Evolutionary conservation across 1,140 invertebrate genomes (phyloP), one percentile per base, ranked within the genome.

Genomic region (Maniola jurtina): DNA sequence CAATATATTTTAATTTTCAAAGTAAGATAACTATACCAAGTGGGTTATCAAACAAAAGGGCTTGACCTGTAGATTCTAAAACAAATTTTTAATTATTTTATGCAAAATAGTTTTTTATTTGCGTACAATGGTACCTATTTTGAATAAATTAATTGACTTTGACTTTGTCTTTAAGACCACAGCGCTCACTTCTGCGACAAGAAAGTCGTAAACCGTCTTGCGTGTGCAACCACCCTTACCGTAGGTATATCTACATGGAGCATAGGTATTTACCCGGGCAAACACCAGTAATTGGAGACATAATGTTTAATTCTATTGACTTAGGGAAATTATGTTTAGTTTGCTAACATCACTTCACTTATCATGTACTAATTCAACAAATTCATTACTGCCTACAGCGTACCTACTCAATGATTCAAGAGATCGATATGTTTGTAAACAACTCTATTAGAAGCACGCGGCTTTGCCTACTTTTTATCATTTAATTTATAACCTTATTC

Each of bases 301-400:
- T 73, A 73, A 57, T 70, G 68, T 63, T 73, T 70, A 70, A 73
- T 70, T 73, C 71, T 73, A 64, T 73, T 70, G 68, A 65, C 68
- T 45, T 58, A 66, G 45, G 71, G 66, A 70, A 73, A 73, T 73
- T 73, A 69, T 55, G 50, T 42, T 33, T 63, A 42, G 16, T 42
- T 14, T 54, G 33, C 42, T 61, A 47, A 61, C 48, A 61, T 38
- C 38, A 34, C 56, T 58, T 55, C 52, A 62, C 60, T 52, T 50
- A 55, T 36, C 52, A 55, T 63, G 52, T 63, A 56, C 38, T 42
- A 42, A 55, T 42, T 63, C 61, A 63, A 63, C 61, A 42, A 55
- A 63, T 55, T 63, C 52, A 63, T 55, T 55, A 63, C 35, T 14
- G 55, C 9, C 36, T 8, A 15, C n/a, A 52, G 38, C n/a, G n/a